Evolutionary conservation across 2,888 invertebrate species (phyloP), one percentile per base, ranked within the genome.

Genomic region (Cremastinae sp.): DNA sequence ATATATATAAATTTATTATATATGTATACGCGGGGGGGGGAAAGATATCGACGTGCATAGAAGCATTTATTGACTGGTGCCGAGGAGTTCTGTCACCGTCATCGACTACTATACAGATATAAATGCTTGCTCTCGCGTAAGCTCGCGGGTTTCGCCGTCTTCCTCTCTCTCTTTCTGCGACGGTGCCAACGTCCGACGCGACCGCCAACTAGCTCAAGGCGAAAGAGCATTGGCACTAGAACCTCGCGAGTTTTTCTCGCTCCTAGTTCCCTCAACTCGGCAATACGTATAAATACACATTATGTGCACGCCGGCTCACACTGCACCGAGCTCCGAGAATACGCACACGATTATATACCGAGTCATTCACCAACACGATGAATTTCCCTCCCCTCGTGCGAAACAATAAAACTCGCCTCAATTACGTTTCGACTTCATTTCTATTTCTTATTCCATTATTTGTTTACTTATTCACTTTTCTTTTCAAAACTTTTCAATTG

Each of bases 161-260:
- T 74, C 73, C 69, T 74, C 64, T 79, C 80, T 78, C 80, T 80
- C 82, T 56, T 78, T 73, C 58, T 78, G 80, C 51, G 70, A 61
- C 66, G 81, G 81, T 84, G 85, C 74, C 83, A 85, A 84, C 76
- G 84, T 81, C 84, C 84, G 82, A 81, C 78, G 77, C 80, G 84
- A 82, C 81, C 84, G 82, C 81, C 83, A 85, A 83, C 83, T 84
- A 84, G 84, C 84, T 85, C 86, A 84, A 86, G 84, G 84, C 84
- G 82, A 84, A 80, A 86, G 84, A 84, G 81, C 84, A 84, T 83
- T 84, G 85, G 83, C 84, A 83, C 79, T 81, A 80, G 77, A 82
- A 79, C 81, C 81, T 71, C 75, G 79, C 77, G 78, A 81, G 80
- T 81, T 82, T 83, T 83, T n/a, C 81, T 79, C 75, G 77, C 79